Conservation (phyloP, 2,888 invertebrate genomes). For the Yponomeuta plumbellus region DNA sequence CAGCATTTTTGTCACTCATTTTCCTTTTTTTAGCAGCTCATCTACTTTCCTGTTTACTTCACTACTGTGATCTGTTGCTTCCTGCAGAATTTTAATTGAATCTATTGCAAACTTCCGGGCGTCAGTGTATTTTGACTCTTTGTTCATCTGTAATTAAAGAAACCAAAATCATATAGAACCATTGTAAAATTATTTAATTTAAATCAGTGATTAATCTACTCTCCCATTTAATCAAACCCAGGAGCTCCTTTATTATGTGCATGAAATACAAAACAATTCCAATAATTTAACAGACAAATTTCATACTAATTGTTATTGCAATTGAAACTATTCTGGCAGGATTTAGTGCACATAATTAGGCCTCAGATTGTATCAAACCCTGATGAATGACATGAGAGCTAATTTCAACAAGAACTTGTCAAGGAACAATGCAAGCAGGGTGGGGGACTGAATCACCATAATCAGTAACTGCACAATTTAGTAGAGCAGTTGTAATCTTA, state of each 20-base stretch:
- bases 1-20: conserved; percentile 63
- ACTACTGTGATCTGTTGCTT: conserved; percentile 63
- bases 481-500: neutral
- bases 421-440: neutral
- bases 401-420: conserved; percentile 1
- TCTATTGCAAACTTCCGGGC: conserved; percentile 44
- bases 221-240: too few relatives aligned
- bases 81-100: conserved; percentile 58
- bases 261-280: too few relatives aligned
- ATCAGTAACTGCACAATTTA: neutral
- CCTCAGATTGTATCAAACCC: conserved; percentile 43
- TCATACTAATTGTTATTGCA: too few relatives aligned
- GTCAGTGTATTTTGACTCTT: conserved; percentile 51
- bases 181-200: conserved; percentile 4
- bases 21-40: conserved; percentile 60
- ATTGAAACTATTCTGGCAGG: too few relatives aligned
- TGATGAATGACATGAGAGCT: conserved; percentile 33
- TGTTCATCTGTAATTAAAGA: conserved; percentile 52
- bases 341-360: too few relatives aligned
- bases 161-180: conserved; percentile 7
- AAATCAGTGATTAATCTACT: neutral
- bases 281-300: too few relatives aligned
- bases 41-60: conserved; percentile 64
- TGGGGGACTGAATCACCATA: neutral
- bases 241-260: too few relatives aligned